Evolutionary conservation across 2,888 invertebrate species (phyloP).

Genomic region (Caenorhabditis sp.): DNA sequence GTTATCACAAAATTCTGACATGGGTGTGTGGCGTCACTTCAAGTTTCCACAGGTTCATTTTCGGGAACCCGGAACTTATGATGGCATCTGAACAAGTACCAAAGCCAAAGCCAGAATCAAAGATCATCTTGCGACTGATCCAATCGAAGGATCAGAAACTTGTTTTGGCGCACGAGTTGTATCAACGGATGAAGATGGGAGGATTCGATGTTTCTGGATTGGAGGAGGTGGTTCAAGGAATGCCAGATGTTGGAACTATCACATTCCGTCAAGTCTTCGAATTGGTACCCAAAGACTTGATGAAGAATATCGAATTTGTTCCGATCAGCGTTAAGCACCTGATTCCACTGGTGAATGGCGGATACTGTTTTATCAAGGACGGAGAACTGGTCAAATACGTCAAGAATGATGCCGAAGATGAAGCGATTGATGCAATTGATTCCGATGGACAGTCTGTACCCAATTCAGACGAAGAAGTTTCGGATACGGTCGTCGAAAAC

Average conservation of each 20-base stretch:
- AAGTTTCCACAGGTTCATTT: not conserved
- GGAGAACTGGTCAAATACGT: no score
- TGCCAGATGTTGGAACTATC: not conserved
- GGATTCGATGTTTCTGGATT: not conserved
- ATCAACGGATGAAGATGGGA: not conserved
- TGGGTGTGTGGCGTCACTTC: not conserved
- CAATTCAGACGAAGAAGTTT: no score
- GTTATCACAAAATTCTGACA: not conserved
- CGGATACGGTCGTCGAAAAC: not conserved
- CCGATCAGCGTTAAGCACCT: no score
- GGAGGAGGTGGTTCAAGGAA: not conserved
- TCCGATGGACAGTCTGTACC: no score
- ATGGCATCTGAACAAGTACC: not conserved
- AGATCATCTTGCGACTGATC: not conserved
- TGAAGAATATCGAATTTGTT: slow-evolving; percentile 12
- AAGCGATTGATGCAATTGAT: no score
- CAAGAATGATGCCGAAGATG: no score
- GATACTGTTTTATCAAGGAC: not conserved
- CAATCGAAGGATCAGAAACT: not conserved
- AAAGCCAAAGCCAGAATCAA: not conserved
- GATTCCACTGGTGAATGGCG: not conserved
- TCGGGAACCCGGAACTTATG: not conserved
- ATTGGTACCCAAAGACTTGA: not conserved
- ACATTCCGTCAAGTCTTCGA: not conserved
- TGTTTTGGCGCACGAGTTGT: not conserved